phyloP scores from a whole-genome alignment of 1,140 invertebrate genomes.

The Solen grandis region DNA sequence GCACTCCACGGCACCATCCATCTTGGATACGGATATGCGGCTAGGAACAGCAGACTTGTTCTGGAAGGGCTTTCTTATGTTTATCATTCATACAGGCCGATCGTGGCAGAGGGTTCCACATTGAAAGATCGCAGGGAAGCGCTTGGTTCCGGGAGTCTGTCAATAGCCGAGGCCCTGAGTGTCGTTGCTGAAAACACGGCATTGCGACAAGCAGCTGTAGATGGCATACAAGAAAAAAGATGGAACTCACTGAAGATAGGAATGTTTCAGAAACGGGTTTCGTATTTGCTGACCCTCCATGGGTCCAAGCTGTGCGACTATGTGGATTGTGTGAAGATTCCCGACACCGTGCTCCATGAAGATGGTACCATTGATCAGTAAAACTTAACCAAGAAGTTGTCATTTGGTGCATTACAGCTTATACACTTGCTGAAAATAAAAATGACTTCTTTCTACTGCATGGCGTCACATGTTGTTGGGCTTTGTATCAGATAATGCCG shows the following conservation, averaged over 20 bases:
- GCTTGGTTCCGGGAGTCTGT: too few species aligned
- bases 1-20: slow-evolving; percentile 46
- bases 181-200: background rate
- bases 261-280: slow-evolving; percentile 15
- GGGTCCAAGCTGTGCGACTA: slow-evolving; percentile 12
- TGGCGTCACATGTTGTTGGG: slow-evolving; percentile 43
- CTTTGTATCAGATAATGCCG: slow-evolving; percentile 7
- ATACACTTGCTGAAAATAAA: background rate
- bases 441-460: slow-evolving; percentile 45
- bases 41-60: background rate
- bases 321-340: slow-evolving; percentile 6
- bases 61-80: slow-evolving; percentile 38
- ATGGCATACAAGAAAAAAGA: slow-evolving; percentile 16
- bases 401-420: slow-evolving; percentile 2
- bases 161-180: background rate
- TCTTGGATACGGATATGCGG: slow-evolving; percentile 33
- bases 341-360: background rate
- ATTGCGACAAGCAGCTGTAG: background rate
- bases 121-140: too few species aligned
- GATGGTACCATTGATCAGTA: background rate
- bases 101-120: too few species aligned
- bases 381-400: background rate
- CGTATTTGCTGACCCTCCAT: slow-evolving; percentile 3
- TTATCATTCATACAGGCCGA: slow-evolving; percentile 30
- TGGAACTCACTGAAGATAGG: slow-evolving; percentile 29